phyloP scores from a whole-genome alignment of 2,113 vertebrate species.

The Xenopus tropicalis region DNA sequence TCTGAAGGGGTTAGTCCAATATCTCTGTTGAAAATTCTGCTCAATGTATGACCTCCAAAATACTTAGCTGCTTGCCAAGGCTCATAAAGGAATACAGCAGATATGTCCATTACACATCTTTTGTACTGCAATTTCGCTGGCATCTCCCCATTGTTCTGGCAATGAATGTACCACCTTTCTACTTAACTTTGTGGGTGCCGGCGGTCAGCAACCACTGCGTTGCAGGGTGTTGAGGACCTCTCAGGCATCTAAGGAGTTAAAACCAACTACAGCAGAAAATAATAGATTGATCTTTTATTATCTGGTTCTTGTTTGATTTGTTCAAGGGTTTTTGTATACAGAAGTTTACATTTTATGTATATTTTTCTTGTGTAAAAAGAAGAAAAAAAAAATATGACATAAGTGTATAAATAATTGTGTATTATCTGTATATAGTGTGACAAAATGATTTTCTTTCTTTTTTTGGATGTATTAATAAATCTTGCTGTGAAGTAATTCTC shows the following conservation, averaged over 20 bases:
- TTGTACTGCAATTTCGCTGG: slow-evolving; percentile 64
- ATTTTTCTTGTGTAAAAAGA: slow-evolving; percentile 99
- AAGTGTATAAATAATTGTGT: slow-evolving; percentile 99
- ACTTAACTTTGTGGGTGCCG: slow-evolving; percentile 60
- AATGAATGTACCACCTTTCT: slow-evolving; percentile 99
- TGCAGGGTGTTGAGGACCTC: neutral
- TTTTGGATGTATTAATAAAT: slow-evolving; percentile 99
- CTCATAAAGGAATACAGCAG: slow-evolving; percentile 8
- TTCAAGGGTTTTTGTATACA: slow-evolving; percentile 99
- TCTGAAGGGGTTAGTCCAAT: neutral
- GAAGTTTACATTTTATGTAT: slow-evolving; percentile 99
- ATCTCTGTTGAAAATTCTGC: neutral
- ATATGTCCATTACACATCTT: neutral
- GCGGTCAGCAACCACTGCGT: neutral
- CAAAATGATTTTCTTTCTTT: slow-evolving; percentile 97
- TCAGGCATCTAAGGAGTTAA: slow-evolving; percentile 3
- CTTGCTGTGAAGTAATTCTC: slow-evolving; percentile 94
- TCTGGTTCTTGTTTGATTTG: slow-evolving; percentile 98
- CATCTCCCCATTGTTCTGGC: slow-evolving; percentile 80
- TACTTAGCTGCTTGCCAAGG: slow-evolving; percentile 41
- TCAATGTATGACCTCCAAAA: neutral
- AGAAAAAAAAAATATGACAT: slow-evolving; percentile 83
- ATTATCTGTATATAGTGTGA: slow-evolving; percentile 99
- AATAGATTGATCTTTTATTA: slow-evolving; percentile 95
- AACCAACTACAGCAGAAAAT: slow-evolving; percentile 53